Evolutionary conservation across 1,140 invertebrate genomes (phyloP), one percentile per base, ranked within the genome.

Genomic region (Drosophila nigromelanica): DNA sequence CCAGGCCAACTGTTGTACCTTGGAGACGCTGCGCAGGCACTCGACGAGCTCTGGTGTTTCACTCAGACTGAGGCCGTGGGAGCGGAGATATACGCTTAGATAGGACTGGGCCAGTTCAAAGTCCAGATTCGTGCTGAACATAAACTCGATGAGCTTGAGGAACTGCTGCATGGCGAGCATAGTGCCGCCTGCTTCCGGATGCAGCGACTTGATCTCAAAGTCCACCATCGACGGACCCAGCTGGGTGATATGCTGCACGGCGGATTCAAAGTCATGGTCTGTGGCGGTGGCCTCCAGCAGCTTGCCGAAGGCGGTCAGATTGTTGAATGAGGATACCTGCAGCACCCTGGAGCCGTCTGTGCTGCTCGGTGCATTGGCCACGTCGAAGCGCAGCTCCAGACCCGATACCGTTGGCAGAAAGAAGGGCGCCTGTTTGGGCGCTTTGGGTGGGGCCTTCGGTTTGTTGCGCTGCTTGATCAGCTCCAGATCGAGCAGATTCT

Each of bases 41-140:
- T 94, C 83, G 10, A 93, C 91, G 35, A 98, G 90, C 11, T 93
- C 92, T 14, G 92, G 78, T 12, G 94, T 93, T 51, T 93, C 90
- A 0, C 94, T 92, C 39, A 98, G 93, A 11, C 92, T 86, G 47
- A 94, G 93, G 2, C 95, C 95, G 90, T 99, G 97, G 30, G 95
- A 94, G 92, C 98, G 98, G 10, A 99, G 91, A 93, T 98, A 99
- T 14, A 99, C 93, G 52, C 94, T 95, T n/a, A 99, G 93, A 93
- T 98, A 99, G 1, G 97, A 95, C 91, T 99, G 96, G 0, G 95
- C 95, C n/a, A 99, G 92, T 93, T 99, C 98, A 93, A 98, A 99
- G 92, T 99, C 94, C 73, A 92, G 94, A 78, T 97, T 97, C 3
- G 93, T 96, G 64, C 94, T 92, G 2, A 99, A 93, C 92, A 97